A percentile compares a stretch with the other conserved stretches of the same genome.
Conservation (phyloP, 2,888 invertebrate species). For the Heteromyza rotundicornis region DNA sequence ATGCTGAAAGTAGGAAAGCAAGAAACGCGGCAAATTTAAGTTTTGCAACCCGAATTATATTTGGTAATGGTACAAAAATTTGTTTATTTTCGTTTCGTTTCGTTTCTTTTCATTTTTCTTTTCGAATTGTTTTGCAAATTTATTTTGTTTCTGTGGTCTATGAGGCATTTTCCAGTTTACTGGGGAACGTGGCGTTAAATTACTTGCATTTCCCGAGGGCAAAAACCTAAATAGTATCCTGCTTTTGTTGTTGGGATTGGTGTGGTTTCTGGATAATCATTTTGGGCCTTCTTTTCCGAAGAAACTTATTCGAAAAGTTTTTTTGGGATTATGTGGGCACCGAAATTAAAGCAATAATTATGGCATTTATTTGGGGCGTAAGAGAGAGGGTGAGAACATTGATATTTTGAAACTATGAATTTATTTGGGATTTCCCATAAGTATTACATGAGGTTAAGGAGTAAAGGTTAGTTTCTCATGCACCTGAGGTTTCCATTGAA, state of each 20-base stretch:
- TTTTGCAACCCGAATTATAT: too few species aligned
- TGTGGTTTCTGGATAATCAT: too few species aligned
- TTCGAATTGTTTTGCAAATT: background rate
- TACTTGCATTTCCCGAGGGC: conserved; percentile 48
- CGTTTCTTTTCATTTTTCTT: background rate
- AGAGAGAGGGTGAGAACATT: too few species aligned
- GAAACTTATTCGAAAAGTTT: background rate
- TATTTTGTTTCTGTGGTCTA: background rate
- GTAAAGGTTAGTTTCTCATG: too few species aligned
- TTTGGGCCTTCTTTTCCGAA: too few species aligned
- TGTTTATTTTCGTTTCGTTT: background rate
- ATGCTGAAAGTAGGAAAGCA: too few species aligned
- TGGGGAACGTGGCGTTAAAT: conserved; percentile 45
- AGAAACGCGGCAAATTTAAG: background rate
- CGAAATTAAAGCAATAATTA: conserved; percentile 1
- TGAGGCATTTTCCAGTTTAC: background rate
- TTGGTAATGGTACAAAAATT: background rate
- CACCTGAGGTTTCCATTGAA: too few species aligned
- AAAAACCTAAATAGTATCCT: conserved; percentile 41
- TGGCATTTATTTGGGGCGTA: too few species aligned
- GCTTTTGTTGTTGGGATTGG: background rate
- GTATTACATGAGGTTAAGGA: too few species aligned
- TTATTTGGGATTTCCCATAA: too few species aligned
- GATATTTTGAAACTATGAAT: too few species aligned
- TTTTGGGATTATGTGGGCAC: background rate